Evolutionary conservation across 2,797 vertebrate genomes (phyloP).

Genomic region (Leptatherina wallacei): DNA sequence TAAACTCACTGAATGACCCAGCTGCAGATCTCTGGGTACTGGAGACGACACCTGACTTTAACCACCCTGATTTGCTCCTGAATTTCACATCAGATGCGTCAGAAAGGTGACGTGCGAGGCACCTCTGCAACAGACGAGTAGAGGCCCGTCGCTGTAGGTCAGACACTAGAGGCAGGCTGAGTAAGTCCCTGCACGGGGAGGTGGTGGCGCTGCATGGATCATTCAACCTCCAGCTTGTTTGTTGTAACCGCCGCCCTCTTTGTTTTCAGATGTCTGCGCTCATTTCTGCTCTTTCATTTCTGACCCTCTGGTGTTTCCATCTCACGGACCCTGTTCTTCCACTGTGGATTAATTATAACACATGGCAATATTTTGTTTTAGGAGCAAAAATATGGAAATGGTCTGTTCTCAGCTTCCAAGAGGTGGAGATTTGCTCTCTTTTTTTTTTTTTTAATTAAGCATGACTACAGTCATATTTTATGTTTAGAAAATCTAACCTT

Average conservation of each 20-base stretch:
- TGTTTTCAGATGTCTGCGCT: conserved; percentile 10
- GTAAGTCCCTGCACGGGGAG: conserved; percentile 69
- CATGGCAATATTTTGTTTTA: neutral
- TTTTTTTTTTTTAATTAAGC: too few relatives aligned
- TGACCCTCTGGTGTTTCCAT: neutral
- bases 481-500: too few relatives aligned
- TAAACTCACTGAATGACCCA: conserved; percentile 27
- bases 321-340: conserved; percentile 25
- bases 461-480: too few relatives aligned
- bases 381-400: neutral
- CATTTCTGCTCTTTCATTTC: neutral
- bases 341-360: neutral
- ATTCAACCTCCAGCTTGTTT: conserved; percentile 7
- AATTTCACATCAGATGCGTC: conserved; percentile 94
- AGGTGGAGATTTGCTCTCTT: too few relatives aligned
- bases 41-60: neutral
- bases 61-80: conserved; percentile 41
- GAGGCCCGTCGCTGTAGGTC: conserved; percentile 76
- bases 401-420: too few relatives aligned
- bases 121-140: conserved; percentile 96
- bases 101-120: conserved; percentile 96
- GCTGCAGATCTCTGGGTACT: neutral
- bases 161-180: conserved; percentile 81
- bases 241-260: neutral
- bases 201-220: conserved; percentile 55